phyloP scores from a whole-genome alignment of 1,140 invertebrate species.

The Cyclina sinensis region DNA sequence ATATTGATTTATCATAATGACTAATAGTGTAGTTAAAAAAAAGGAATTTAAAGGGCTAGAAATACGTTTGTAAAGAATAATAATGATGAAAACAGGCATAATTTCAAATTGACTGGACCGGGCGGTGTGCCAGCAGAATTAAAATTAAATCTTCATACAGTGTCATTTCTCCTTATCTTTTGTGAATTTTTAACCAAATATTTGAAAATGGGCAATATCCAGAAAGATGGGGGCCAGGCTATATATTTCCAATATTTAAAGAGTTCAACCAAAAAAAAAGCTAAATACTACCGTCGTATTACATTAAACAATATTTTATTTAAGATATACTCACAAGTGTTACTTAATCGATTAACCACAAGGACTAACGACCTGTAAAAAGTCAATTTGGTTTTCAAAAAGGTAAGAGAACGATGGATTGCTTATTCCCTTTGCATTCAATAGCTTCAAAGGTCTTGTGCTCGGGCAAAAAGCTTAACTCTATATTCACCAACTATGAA shows the following conservation, averaged over 20 bases:
- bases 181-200: not conserved
- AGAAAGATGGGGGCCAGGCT: not conserved
- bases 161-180: not conserved
- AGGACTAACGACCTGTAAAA: not conserved
- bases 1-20: not conserved
- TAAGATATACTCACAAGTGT: conserved; percentile 9
- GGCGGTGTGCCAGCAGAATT: not conserved
- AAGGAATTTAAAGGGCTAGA: not conserved
- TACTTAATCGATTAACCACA: not conserved
- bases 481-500: not conserved
- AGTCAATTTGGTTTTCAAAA: conserved; percentile 30
- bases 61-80: not conserved
- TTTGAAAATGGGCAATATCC: conserved; percentile 19
- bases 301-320: not conserved
- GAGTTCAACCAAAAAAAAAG: not conserved
- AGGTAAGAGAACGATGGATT: not conserved
- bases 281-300: not conserved
- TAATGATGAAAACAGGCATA: not conserved
- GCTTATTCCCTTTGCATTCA: conserved; percentile 22
- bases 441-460: not conserved
- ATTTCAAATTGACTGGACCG: not conserved
- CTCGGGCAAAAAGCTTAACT: conserved; percentile 8
- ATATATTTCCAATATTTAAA: conserved; percentile 15
- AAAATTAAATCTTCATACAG: not conserved
- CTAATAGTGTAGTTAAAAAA: not conserved